Evolutionary conservation across 2,888 invertebrate species (phyloP).

Genomic region (Meghimatium bilineatum): DNA sequence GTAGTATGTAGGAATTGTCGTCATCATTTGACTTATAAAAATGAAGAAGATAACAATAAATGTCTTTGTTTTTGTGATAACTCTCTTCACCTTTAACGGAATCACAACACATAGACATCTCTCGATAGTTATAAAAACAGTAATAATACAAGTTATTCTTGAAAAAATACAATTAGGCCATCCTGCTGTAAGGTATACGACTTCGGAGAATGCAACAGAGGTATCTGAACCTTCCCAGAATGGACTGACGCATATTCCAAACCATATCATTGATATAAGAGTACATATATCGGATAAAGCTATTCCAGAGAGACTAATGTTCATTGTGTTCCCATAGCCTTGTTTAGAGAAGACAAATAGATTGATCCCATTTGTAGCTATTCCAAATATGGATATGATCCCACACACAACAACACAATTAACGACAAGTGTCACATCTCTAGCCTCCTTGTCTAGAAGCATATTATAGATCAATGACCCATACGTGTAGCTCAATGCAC

Average conservation of each 20-base stretch:
- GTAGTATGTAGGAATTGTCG: background rate
- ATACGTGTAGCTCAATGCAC: too few relatives aligned
- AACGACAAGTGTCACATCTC: background rate
- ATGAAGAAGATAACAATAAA: background rate
- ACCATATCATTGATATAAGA: background rate
- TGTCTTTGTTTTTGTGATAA: constrained; percentile 5
- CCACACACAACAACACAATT: background rate
- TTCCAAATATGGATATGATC: background rate
- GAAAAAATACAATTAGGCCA: constrained; percentile 10
- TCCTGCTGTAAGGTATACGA: constrained; percentile 80
- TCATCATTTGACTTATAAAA: background rate
- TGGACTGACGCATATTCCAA: background rate
- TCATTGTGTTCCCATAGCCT: constrained; percentile 5
- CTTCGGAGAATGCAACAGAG: constrained; percentile 92
- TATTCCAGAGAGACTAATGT: constrained; percentile 8
- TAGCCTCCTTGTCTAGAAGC: background rate
- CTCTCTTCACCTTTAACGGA: constrained; percentile 19
- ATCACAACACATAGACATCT: constrained; percentile 24
- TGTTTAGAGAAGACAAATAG: background rate
- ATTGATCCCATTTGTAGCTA: background rate
- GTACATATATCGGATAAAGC: constrained; percentile 8
- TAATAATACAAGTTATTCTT: constrained; percentile 4
- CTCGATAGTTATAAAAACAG: constrained; percentile 17
- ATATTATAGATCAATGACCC: background rate
- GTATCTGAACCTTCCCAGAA: constrained; percentile 64